Percentiles rank a stretch among this genome's conserved stretches.
Conservation (phyloP, 2,797 vertebrate species). For the Sebastes steindachneri region DNA sequence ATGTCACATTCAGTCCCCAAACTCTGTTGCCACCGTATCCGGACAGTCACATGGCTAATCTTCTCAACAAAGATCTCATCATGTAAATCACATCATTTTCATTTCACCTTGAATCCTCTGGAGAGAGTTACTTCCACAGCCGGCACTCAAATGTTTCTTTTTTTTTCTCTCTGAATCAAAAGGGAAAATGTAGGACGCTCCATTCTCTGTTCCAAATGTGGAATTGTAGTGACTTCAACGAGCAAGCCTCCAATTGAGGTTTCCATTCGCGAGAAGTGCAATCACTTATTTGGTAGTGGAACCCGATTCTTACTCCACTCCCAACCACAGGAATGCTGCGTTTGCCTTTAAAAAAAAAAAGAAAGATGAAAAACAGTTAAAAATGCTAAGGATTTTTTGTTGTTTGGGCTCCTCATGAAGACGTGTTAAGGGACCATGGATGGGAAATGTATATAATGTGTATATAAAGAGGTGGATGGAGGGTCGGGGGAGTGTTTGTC, state of each 20-base stretch:
- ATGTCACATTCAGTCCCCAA: background rate
- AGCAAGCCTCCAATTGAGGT: conserved; percentile 76
- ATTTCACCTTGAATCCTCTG: conserved; percentile 39
- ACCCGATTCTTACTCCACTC: conserved; percentile 58
- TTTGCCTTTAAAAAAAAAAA: conserved; percentile 52
- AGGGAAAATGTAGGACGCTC: conserved; percentile 53
- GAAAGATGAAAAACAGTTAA: conserved; percentile 47
- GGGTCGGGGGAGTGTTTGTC: background rate
- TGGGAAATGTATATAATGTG: background rate
- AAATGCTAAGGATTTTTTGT: conserved; percentile 35
- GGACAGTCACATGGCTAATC: background rate
- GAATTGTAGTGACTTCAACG: conserved; percentile 71
- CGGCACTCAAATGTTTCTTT: conserved; percentile 44
- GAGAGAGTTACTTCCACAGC: conserved; percentile 40
- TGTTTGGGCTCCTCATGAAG: conserved; percentile 18
- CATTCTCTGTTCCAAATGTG: conserved; percentile 64
- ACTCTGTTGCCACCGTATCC: background rate
- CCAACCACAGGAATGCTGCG: conserved; percentile 75
- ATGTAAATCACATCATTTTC: conserved; percentile 46
- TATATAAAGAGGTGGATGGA: background rate
- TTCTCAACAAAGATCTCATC: conserved; percentile 21
- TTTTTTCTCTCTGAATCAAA: background rate
- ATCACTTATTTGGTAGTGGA: conserved; percentile 69
- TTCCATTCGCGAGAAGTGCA: conserved; percentile 68
- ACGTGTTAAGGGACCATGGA: background rate